Conservation (phyloP, 2,888 invertebrate species). For the Ichneumoninae sp. region DNA sequence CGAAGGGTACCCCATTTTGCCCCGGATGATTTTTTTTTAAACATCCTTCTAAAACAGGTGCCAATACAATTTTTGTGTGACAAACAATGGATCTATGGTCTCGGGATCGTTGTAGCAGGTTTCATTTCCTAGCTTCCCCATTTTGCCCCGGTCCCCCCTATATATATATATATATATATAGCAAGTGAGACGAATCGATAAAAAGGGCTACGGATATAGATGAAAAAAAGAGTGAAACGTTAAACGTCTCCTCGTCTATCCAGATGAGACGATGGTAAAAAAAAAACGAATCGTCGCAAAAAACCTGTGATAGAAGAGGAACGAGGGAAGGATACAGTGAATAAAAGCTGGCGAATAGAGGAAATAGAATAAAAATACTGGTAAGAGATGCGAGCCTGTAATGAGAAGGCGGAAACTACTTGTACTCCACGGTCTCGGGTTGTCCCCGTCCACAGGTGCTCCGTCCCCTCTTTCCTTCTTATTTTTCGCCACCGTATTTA, state of each 20-base stretch:
- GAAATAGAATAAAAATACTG: slow-evolving; percentile 59
- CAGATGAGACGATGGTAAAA: slow-evolving; percentile 16
- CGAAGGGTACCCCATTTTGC: too few relatives aligned
- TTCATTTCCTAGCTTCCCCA: too few relatives aligned
- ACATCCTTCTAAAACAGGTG: too few relatives aligned
- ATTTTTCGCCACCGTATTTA: neutral
- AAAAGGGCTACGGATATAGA: slow-evolving; percentile 43
- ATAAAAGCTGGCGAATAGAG: slow-evolving; percentile 43
- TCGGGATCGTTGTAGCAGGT: too few relatives aligned
- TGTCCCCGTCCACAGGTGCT: slow-evolving; percentile 62
- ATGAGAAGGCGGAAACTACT: slow-evolving; percentile 66
- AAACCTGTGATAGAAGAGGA: neutral
- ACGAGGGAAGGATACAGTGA: slow-evolving; percentile 8
- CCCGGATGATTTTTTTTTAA: too few relatives aligned
- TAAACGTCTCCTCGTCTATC: slow-evolving; percentile 43
- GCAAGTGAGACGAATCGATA: slow-evolving; percentile 55
- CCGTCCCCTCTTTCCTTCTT: slow-evolving; percentile 49
- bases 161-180: neutral
- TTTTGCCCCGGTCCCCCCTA: too few relatives aligned
- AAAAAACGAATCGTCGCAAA: neutral
- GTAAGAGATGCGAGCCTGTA: slow-evolving; percentile 45
- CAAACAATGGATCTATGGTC: too few relatives aligned
- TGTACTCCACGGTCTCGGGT: slow-evolving; percentile 62
- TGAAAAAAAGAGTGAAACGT: slow-evolving; percentile 38
- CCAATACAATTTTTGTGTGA: too few relatives aligned